phyloP scores from a whole-genome alignment of 1,140 invertebrate species.

The Polypedilum vanderplanki region DNA sequence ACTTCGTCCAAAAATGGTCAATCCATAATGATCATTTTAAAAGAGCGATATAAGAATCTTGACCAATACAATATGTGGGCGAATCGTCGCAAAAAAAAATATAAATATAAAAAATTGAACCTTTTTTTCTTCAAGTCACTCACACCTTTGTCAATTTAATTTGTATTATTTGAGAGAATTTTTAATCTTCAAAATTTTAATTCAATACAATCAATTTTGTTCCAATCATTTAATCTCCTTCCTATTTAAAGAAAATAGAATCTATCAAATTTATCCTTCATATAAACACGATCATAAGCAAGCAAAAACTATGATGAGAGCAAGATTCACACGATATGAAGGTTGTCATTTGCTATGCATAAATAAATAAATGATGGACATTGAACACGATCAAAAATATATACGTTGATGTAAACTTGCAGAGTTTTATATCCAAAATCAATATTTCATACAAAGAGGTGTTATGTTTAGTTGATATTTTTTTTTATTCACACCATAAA shows the following conservation, averaged over 20 bases:
- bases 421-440: background rate
- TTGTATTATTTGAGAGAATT: too few relatives aligned
- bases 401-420: background rate
- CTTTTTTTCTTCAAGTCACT: background rate
- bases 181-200: too few relatives aligned
- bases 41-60: background rate
- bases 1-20: background rate
- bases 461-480: background rate
- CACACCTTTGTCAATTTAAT: too few relatives aligned
- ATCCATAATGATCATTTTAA: background rate
- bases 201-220: too few relatives aligned
- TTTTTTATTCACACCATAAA: background rate
- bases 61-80: slow-evolving; percentile 10
- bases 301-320: too few relatives aligned
- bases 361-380: background rate
- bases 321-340: background rate
- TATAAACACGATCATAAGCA: too few relatives aligned
- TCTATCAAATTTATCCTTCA: too few relatives aligned
- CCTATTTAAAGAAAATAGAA: too few relatives aligned
- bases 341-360: background rate
- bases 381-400: background rate
- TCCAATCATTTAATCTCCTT: too few relatives aligned
- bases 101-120: slow-evolving; percentile 2
- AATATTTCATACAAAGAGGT: background rate
- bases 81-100: slow-evolving; percentile 8